Evolutionary conservation across 2,113 vertebrate genomes (phyloP).

Genomic region (Patagioenas fasciata): DNA sequence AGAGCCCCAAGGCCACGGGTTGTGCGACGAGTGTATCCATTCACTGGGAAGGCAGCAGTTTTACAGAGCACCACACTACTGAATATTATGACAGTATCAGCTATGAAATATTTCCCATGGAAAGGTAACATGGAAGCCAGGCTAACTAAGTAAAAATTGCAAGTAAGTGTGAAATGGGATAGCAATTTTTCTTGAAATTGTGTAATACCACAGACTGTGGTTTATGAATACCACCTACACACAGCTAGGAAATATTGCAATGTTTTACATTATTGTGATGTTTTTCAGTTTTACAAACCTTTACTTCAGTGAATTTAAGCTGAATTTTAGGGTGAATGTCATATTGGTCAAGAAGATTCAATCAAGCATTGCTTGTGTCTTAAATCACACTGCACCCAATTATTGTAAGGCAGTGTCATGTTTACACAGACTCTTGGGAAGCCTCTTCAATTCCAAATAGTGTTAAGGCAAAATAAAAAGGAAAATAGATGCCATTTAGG

Average conservation of each 20-base stretch:
- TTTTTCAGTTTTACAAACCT: not conserved
- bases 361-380: not conserved
- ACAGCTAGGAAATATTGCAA: not conserved
- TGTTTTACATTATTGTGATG: not conserved
- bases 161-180: not conserved
- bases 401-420: not conserved
- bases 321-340: not conserved
- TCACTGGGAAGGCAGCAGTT: not conserved
- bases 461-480: not conserved
- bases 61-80: not conserved
- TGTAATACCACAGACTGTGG: not conserved
- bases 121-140: not conserved
- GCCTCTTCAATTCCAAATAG: not conserved
- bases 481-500: not conserved
- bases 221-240: slow-evolving; percentile 34
- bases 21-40: not conserved
- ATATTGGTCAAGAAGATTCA: not conserved
- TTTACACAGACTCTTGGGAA: not conserved
- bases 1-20: not conserved
- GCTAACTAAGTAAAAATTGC: not conserved
- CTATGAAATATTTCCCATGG: not conserved
- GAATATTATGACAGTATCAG: not conserved
- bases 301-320: not conserved
- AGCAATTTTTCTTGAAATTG: not conserved
- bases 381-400: not conserved